Base-by-base conservation (phyloP, 2,113 vertebrate genomes). In the Struthio camelus region DNA sequence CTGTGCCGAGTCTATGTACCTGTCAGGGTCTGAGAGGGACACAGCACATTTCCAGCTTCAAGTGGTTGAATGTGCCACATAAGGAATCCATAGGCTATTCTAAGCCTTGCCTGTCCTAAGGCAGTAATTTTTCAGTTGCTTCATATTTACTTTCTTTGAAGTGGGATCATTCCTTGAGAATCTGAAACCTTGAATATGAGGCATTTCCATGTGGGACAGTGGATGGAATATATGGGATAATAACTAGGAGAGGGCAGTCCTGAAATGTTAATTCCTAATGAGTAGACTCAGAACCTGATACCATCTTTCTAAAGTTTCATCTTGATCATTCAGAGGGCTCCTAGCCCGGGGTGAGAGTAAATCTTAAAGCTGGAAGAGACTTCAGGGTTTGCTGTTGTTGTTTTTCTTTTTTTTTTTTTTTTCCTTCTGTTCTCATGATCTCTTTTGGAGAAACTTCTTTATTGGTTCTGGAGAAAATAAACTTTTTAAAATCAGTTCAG, bases 221-320 rank as follows among this genome's bases (percentile, higher is more conserved):
- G 62, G 17, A 7, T 71, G 17, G 38, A 69, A 23, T 72, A 18
- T 32, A 8, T 11, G 7, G 11, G 13, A 5, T 28, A 36, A 72
- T 11, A 36, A 14, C 53, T 75, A 32, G 13, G 34, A 87, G 46
- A 79, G 28, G 8, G 17, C 34, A 67, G 0, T 71, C 15, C n/a
- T 40, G 30, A 76, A 76, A 28, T 30, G 62, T 1, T 62, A 27
- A 53, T 92, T 91, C 11, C 46, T 82, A 17, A 20, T 59, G 64
- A n/a, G n/a, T 59, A 0, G 0, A 25, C 24, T 80, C 7, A 93
- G 85, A 81, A 10, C 28, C 25, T 53, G 25, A 11, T 75, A 36
- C 2, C n/a, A 94, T 16, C 28, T 83, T 83, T 72, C 14, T 19
- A 62, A 2, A 69, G 11, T 72, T 85, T 64, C 48, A 6, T 42